These are phyloP conservation scores for Nothobranchius kuhntae DNA, from an alignment of 2,113 vertebrate species.

Conservation along the genomic window DNA sequence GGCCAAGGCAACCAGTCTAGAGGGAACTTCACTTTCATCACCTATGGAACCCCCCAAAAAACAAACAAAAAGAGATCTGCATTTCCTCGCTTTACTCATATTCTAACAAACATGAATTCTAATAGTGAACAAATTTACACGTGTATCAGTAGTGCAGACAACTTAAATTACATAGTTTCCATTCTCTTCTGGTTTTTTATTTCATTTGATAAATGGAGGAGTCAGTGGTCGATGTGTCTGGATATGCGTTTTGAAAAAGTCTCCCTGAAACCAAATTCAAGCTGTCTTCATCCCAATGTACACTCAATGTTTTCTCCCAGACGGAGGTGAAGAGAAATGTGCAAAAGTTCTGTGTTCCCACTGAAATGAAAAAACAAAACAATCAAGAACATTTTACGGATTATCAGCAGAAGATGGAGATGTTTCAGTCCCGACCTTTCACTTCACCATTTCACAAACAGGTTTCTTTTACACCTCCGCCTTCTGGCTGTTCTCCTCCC, in stretches of 20 bases:
- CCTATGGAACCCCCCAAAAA: slow-evolving; percentile 41
- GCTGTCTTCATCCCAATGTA: slow-evolving; percentile 66
- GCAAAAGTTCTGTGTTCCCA: slow-evolving; percentile 72
- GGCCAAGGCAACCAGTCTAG: slow-evolving; percentile 70
- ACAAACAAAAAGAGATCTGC: slow-evolving; percentile 31
- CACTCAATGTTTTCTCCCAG: slow-evolving; percentile 26
- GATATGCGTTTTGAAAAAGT: slow-evolving; percentile 63
- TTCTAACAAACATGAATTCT: slow-evolving; percentile 65
- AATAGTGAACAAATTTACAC: slow-evolving; percentile 66
- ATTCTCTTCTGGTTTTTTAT: slow-evolving; percentile 28
- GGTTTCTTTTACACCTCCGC: slow-evolving; percentile 86
- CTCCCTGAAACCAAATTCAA: slow-evolving; percentile 75
- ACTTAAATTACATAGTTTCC: slow-evolving; percentile 63
- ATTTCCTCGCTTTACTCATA: slow-evolving; percentile 50
- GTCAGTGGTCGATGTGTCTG: slow-evolving; percentile 39
- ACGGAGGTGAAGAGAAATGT: slow-evolving; percentile 69
- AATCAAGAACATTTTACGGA: neutral
- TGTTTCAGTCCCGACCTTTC: slow-evolving; percentile 47
- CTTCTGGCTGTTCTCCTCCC: slow-evolving; percentile 94
- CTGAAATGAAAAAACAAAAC: slow-evolving; percentile 53
- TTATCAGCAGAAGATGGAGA: neutral
- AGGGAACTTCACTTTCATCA: slow-evolving; percentile 49
- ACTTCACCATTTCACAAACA: slow-evolving; percentile 53
- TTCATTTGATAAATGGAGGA: slow-evolving; percentile 40
- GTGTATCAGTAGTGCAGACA: slow-evolving; percentile 73